phyloP scores from a whole-genome alignment of 2,888 invertebrate species.

The Auanema sp. region DNA sequence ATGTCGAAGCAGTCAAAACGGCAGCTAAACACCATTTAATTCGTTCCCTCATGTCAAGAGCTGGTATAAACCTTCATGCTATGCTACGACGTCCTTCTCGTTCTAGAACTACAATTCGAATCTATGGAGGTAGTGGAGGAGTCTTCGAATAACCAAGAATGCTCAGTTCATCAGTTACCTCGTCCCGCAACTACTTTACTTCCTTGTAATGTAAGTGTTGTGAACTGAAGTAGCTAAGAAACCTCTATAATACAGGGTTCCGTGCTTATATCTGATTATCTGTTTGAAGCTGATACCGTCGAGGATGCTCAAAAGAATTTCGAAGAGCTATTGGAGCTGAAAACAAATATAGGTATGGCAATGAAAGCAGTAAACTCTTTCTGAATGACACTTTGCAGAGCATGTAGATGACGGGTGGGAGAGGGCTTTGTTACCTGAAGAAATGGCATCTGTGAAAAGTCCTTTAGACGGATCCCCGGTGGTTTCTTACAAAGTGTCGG shows the following conservation, averaged over 20 bases:
- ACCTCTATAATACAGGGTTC: conserved; percentile 26
- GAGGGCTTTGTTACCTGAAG: conserved; percentile 37
- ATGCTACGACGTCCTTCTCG: background rate
- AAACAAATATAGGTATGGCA: conserved; percentile 36
- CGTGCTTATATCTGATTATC: conserved; percentile 44
- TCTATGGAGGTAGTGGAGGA: conserved; percentile 47
- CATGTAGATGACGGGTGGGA: conserved; percentile 51
- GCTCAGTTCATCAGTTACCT: conserved; percentile 39
- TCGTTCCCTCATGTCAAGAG: conserved; percentile 39
- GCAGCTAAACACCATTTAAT: conserved; percentile 46
- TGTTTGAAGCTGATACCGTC: conserved; percentile 46
- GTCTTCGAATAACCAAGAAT: conserved; percentile 16
- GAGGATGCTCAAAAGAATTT: conserved; percentile 52
- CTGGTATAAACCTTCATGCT: conserved; percentile 20
- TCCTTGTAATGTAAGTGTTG: conserved; percentile 11
- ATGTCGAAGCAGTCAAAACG: conserved; percentile 38
- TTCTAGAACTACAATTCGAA: conserved; percentile 47
- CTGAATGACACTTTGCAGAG: conserved; percentile 23
- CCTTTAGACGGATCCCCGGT: conserved; percentile 32
- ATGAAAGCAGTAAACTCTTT: background rate
- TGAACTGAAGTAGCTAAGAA: background rate
- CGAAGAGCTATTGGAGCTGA: conserved; percentile 42
- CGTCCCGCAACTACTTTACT: conserved; percentile 40
- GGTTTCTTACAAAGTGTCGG: conserved; percentile 15
- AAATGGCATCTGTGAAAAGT: conserved; percentile 36